Percentiles rank a stretch among this genome's conserved stretches.
Evolutionary conservation across 2,113 vertebrate genomes (phyloP).

Genomic region (Oostethus manadensis): DNA sequence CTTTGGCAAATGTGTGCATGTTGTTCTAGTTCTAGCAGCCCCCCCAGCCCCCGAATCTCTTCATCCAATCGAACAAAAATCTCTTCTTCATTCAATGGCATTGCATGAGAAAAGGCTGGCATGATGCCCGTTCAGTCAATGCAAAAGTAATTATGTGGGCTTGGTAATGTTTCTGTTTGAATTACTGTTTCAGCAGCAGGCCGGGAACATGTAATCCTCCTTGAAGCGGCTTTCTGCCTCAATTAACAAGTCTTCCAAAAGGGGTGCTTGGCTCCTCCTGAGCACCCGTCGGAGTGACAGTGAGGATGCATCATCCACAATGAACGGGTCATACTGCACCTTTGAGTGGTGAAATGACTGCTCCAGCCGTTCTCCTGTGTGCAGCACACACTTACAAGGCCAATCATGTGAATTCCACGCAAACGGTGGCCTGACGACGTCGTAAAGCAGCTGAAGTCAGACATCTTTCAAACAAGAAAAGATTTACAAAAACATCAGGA

Average conservation of each 20-base stretch:
- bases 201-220: slow-evolving; percentile 59
- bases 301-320: slow-evolving; percentile 44
- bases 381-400: slow-evolving; percentile 21
- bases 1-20: no score
- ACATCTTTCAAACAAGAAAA: neutral
- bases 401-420: slow-evolving; percentile 24
- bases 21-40: no score
- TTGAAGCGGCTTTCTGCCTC: slow-evolving; percentile 44
- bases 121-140: slow-evolving; percentile 20
- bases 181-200: slow-evolving; percentile 37
- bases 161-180: slow-evolving; percentile 53
- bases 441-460: neutral
- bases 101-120: slow-evolving; percentile 8
- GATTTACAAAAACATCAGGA: neutral
- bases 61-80: slow-evolving; percentile 25
- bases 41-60: slow-evolving; percentile 5
- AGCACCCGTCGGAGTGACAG: slow-evolving; percentile 62
- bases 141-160: slow-evolving; percentile 47
- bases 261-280: slow-evolving; percentile 48
- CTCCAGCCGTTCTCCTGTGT: slow-evolving; percentile 17
- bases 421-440: neutral
- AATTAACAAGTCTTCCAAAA: slow-evolving; percentile 49
- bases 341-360: slow-evolving; percentile 12
- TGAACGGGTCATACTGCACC: slow-evolving; percentile 53
- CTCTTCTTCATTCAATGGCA: slow-evolving; percentile 27